Evolutionary conservation across 2,797 vertebrate genomes (phyloP), one percentile per base, ranked within the genome.

Genomic region (Prionace glauca): DNA sequence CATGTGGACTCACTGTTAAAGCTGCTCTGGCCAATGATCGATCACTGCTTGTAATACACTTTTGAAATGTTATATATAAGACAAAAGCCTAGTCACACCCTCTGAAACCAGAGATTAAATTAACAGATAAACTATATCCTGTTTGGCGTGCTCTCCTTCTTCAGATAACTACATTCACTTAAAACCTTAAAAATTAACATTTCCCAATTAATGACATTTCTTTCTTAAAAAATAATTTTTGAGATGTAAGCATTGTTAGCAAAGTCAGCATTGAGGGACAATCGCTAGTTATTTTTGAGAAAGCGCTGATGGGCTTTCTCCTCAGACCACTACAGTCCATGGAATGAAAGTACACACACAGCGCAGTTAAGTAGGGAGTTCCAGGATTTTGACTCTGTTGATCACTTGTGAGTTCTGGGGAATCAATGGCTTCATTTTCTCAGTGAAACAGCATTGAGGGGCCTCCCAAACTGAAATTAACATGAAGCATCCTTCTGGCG

Each of bases 61-160:
- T 74, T 94, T 71, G 36, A 94, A 94, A 94, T 16, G 14, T 94
- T 94, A 94, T 94, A 94, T 94, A 94, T 74, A 91, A 94, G 67
- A 94, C 67, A 50, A 4, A 71, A 93, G 36, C 7, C 1, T 20
- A 50, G 67, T 74, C 93, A 72, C 93, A 72, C 93, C 93, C 41
- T 94, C 24, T 74, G 45, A 50, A 94, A 56, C 67, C 41, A 94
- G 67, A 74, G 93, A 94, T 94, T 74, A 7, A 72, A 94, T 94
- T 29, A 50, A 12, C 69, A 50, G 93, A 94, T 94, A 94, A 93
- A 72, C 69, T 24, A 94, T 45, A 94, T 94, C 93, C 93, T 94
- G 93, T 74, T 94, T 94, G 93, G 93, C 93, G 1, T 67, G 71
- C 50, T 74, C 41, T 72, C 67, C 41, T 72, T 32, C 74, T 94